A percentile compares a stretch with the other conserved stretches of the same genome.
Evolutionary conservation across 2,888 invertebrate species (phyloP).

Genomic region (Andrena marginata): DNA sequence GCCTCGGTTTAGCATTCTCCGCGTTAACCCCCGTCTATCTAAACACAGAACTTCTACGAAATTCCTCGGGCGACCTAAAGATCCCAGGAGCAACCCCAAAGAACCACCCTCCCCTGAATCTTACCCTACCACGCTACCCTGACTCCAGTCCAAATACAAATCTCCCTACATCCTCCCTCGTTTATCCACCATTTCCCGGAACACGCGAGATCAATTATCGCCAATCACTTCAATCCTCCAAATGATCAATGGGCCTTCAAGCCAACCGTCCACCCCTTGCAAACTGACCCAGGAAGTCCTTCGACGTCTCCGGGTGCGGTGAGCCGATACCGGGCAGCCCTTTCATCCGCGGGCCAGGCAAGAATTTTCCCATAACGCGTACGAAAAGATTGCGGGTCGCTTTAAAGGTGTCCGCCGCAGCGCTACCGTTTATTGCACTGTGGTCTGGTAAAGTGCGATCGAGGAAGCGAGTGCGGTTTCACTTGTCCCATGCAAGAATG

Average conservation of each 20-base stretch:
- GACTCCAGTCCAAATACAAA: not conserved
- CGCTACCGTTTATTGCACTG: conserved; percentile 80
- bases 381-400: conserved; percentile 52
- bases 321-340: not conserved
- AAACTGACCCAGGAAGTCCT: not conserved
- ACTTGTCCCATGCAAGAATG: conserved; percentile 77
- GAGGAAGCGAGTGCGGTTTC: conserved; percentile 79
- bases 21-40: not conserved
- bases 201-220: too few relatives aligned
- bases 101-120: not conserved
- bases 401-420: conserved; percentile 69
- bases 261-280: not conserved
- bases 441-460: conserved; percentile 80
- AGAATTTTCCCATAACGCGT: conserved; percentile 42
- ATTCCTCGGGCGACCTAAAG: not conserved
- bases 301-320: not conserved
- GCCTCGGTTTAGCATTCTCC: not conserved
- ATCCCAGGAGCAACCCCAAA: not conserved
- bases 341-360: not conserved
- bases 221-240: too few relatives aligned
- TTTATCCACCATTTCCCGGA: too few relatives aligned
- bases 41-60: not conserved
- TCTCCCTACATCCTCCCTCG: too few relatives aligned
- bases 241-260: not conserved
- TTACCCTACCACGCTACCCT: not conserved